Percentiles rank a stretch among this genome's conserved stretches.
These are phyloP conservation scores for Melieria picta DNA, from an alignment of 2,888 invertebrate genomes.

Conservation along the genomic window DNA sequence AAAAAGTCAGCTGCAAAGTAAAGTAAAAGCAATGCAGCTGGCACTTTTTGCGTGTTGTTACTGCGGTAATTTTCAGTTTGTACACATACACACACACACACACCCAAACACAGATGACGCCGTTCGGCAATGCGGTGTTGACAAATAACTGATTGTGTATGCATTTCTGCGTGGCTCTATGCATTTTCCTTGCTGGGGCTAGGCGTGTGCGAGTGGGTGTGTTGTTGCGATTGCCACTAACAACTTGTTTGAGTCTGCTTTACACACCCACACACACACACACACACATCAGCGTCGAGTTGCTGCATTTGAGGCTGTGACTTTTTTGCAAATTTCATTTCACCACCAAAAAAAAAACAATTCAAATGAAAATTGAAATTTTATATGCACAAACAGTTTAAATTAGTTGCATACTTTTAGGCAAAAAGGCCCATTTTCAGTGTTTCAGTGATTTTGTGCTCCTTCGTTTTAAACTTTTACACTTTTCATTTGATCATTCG, in stretches of 20 bases:
- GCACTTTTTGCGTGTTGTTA: no score
- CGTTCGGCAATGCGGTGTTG: no score
- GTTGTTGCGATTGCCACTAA: slow-evolving; percentile 31
- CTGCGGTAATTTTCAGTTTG: no score
- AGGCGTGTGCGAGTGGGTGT: not conserved
- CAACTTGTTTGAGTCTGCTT: slow-evolving; percentile 49
- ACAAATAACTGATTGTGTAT: slow-evolving; percentile 6
- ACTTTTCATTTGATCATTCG: not conserved
- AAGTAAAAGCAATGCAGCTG: no score
- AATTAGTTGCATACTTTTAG: slow-evolving; percentile 34
- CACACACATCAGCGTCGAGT: not conserved
- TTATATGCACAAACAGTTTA: no score
- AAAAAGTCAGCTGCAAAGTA: no score
- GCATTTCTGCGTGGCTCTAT: not conserved
- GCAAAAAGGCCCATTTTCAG: not conserved
- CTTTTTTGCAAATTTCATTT: no score
- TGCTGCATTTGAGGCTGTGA: not conserved
- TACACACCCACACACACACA: slow-evolving; percentile 9
- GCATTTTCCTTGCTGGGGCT: not conserved
- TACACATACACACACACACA: no score
- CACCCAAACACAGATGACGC: no score
- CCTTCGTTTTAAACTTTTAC: not conserved
- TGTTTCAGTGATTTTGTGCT: not conserved
- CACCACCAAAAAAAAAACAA: no score
- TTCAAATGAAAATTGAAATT: no score